Conservation (phyloP, 2,888 invertebrate species). For the Nomada flava region DNA sequence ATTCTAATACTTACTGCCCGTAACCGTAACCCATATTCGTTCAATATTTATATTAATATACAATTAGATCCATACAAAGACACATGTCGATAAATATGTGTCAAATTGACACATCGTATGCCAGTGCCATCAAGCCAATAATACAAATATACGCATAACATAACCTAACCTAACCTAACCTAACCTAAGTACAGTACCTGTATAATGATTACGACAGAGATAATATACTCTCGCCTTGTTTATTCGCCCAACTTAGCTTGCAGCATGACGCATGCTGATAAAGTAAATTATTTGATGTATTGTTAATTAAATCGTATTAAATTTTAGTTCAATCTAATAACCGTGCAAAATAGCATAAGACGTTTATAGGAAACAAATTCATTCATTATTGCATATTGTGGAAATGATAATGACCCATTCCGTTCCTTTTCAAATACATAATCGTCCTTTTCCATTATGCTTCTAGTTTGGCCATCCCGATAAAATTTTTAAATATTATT, state of each 20-base stretch:
- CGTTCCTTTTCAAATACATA: too few relatives aligned
- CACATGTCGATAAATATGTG: slow-evolving; percentile 73
- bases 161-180: slow-evolving; percentile 57
- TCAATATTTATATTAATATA: slow-evolving; percentile 51
- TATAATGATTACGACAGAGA: slow-evolving; percentile 9
- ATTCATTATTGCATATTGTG: too few relatives aligned
- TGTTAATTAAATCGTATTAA: neutral
- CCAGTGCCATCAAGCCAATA: slow-evolving; percentile 12
- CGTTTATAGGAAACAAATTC: too few relatives aligned
- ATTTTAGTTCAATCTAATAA: neutral
- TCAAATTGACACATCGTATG: slow-evolving; percentile 75
- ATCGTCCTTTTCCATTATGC: too few relatives aligned
- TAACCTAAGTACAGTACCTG: too few relatives aligned
- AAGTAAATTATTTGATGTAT: neutral
- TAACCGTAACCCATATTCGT: slow-evolving; percentile 58
- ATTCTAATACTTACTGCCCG: slow-evolving; percentile 57
- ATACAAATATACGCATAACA: slow-evolving; percentile 11
- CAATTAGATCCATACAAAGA: slow-evolving; percentile 62
- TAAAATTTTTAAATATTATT: too few relatives aligned
- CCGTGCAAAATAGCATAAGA: neutral
- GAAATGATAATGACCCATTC: too few relatives aligned
- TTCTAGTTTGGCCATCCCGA: too few relatives aligned
- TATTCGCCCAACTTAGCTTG: neutral
- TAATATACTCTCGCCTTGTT: slow-evolving; percentile 13
- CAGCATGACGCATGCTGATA: neutral